A percentile compares a stretch with the other conserved stretches of the same genome.
phyloP scores from a whole-genome alignment of 2,888 invertebrate genomes.

The Linhomoeus sp. region DNA sequence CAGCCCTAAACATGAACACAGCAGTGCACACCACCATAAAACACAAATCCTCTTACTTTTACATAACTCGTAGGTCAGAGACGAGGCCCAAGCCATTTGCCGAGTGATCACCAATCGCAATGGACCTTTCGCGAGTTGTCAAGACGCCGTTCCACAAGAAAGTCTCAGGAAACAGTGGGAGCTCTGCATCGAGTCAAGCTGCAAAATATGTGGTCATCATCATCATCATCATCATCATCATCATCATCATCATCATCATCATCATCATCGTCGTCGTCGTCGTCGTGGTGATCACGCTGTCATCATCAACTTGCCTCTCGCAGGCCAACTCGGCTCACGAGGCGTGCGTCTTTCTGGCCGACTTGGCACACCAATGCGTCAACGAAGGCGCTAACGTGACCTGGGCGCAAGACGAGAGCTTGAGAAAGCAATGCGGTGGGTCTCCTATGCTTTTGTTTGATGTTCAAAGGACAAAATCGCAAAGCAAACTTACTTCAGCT shows the following conservation, averaged over 20 bases:
- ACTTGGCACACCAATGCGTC: slow-evolving; percentile 4
- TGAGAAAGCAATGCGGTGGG: background rate
- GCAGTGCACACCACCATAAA: too few relatives aligned
- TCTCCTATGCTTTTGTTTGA: too few relatives aligned
- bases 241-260: too few relatives aligned
- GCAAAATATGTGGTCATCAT: too few relatives aligned
- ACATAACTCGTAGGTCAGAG: background rate
- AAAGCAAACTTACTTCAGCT: too few relatives aligned
- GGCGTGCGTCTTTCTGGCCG: slow-evolving; percentile 4
- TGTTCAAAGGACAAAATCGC: too few relatives aligned
- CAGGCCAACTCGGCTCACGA: background rate
- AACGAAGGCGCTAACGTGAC: background rate
- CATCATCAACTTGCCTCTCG: too few relatives aligned
- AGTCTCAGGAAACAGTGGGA: background rate
- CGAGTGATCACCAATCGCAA: background rate
- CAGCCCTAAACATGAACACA: too few relatives aligned
- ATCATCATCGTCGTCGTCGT: too few relatives aligned
- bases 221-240: too few relatives aligned
- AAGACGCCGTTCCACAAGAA: background rate
- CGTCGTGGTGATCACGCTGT: too few relatives aligned
- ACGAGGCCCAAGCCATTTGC: background rate
- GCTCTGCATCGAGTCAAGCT: slow-evolving; percentile 2
- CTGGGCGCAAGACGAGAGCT: background rate
- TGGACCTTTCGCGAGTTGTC: slow-evolving; percentile 5
- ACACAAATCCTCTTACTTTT: too few relatives aligned